A percentile compares a stretch with the other conserved stretches of the same genome.
Conservation (phyloP, 2,113 vertebrate species). For the Paratilapia polleni region DNA sequence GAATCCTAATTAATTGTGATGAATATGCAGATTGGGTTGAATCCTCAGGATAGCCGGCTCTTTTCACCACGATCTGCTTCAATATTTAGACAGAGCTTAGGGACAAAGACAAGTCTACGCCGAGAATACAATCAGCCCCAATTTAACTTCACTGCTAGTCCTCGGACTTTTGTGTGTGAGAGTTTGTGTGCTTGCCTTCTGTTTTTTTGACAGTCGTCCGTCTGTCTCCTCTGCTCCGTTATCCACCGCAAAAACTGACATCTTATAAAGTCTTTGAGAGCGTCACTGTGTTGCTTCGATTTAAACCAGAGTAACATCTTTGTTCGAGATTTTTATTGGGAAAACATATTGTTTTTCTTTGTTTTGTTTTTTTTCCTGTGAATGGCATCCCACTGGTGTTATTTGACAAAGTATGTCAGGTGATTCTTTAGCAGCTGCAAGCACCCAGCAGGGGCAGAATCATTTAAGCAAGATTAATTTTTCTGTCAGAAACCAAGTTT, state of each 20-base stretch:
- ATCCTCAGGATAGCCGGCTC: conserved; percentile 74
- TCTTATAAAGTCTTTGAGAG: conserved; percentile 1
- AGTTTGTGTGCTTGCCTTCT: background rate
- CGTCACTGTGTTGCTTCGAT: background rate
- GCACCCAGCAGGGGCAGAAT: conserved; percentile 8
- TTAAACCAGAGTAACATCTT: background rate
- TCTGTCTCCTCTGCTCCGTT: conserved; percentile 20
- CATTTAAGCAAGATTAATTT: conserved; percentile 3
- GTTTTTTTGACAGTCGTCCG: conserved; percentile 19
- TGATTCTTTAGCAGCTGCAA: background rate
- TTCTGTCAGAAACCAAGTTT: background rate
- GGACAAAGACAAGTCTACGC: conserved; percentile 68
- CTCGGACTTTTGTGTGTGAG: conserved; percentile 12
- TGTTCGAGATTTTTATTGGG: conserved; percentile 10
- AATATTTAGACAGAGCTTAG: conserved; percentile 77
- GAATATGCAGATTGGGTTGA: conserved; percentile 80
- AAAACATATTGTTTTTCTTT: background rate
- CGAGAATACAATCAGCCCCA: conserved; percentile 71
- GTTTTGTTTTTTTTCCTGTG: background rate
- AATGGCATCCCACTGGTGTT: background rate
- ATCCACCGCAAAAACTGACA: conserved; percentile 1
- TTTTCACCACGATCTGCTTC: conserved; percentile 72
- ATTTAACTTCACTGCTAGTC: conserved; percentile 60
- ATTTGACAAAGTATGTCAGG: background rate
- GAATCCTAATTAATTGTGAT: conserved; percentile 80